These are phyloP conservation scores for Megamerina dolium DNA, from an alignment of 2,888 invertebrate genomes.

Conservation along the genomic window DNA sequence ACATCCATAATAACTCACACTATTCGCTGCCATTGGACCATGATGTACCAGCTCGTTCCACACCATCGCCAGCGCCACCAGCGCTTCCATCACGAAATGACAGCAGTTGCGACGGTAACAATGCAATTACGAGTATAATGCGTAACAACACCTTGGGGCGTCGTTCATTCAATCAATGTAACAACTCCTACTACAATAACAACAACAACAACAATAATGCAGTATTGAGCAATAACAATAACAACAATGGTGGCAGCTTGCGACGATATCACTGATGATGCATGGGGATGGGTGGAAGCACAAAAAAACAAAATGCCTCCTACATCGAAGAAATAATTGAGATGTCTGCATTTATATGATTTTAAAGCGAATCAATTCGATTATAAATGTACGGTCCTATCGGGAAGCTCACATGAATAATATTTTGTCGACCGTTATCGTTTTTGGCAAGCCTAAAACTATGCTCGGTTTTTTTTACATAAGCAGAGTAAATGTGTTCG, in stretches of 20 bases:
- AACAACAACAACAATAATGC: conserved; percentile 26
- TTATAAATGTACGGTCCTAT: too few species aligned
- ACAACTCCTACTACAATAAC: conserved; percentile 24
- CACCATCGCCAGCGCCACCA: conserved; percentile 40
- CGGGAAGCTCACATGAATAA: too few species aligned
- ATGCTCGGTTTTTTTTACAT: too few species aligned
- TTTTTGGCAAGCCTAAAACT: too few species aligned
- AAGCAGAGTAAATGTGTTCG: too few species aligned
- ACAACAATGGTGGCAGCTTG: conserved; percentile 40
- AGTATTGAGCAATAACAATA: conserved; percentile 30
- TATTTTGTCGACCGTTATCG: too few species aligned
- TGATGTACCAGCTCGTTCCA: conserved; percentile 39
- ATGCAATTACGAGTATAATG: conserved; percentile 24
- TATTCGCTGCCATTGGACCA: conserved; percentile 47
- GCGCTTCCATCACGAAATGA: conserved; percentile 46
- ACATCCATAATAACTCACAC: conserved; percentile 47
- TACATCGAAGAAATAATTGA: too few species aligned
- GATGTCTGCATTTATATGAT: too few species aligned
- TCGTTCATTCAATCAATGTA: conserved; percentile 31
- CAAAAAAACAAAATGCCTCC: too few species aligned
- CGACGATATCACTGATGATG: conserved; percentile 47
- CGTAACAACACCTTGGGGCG: conserved; percentile 42
- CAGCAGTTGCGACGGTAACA: conserved; percentile 27
- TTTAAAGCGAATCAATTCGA: too few species aligned
- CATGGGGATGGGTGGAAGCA: too few species aligned